A percentile compares a stretch with the other conserved stretches of the same genome.
These are phyloP conservation scores for Taxidea taxus DNA, from an alignment of 2,113 vertebrate genomes.

Conservation along the genomic window DNA sequence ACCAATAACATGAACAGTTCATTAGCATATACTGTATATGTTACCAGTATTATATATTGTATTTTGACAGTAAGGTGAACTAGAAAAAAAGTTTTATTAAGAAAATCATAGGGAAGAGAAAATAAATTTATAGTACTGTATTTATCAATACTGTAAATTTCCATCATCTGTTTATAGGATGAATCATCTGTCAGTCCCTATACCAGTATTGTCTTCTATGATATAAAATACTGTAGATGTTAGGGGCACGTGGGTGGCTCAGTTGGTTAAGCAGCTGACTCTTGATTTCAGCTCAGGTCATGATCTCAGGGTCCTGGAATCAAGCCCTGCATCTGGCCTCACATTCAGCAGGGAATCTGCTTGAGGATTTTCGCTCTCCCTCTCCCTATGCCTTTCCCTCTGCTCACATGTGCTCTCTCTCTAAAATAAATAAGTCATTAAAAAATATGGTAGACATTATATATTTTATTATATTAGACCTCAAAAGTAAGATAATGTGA, in stretches of 20 bases:
- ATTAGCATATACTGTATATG: neutral
- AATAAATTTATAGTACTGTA: neutral
- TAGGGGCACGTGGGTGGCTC: neutral
- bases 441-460: neutral
- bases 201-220: neutral
- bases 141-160: neutral
- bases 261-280: neutral
- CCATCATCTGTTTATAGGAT: neutral
- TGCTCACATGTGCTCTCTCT: neutral
- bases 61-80: neutral
- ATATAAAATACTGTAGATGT: neutral
- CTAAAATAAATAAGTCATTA: neutral
- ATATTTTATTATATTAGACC: neutral
- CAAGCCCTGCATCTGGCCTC: neutral
- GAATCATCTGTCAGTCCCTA: neutral
- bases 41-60: neutral
- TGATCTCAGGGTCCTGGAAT: neutral
- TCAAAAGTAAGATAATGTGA: neutral
- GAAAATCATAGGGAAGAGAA: neutral
- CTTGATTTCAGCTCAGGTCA: neutral
- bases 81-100: neutral
- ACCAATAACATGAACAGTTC: neutral
- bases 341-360: neutral
- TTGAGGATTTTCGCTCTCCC: neutral
- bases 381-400: neutral